A percentile compares a stretch with the other conserved stretches of the same genome.
These are phyloP conservation scores for Plebejus melissa DNA, from an alignment of 2,888 invertebrate species.

Conservation along the genomic window DNA sequence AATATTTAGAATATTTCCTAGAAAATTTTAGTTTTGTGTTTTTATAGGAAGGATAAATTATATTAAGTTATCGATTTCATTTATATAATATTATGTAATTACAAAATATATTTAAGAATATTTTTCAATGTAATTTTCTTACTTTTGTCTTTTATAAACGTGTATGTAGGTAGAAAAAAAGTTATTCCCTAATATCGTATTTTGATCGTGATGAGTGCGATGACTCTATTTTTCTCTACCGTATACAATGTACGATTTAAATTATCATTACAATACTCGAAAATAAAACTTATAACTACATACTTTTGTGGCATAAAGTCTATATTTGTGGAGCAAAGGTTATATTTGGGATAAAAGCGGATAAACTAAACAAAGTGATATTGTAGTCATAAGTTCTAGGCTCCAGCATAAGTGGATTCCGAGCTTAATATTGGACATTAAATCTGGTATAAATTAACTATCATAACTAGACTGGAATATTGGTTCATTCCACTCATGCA, in stretches of 20 bases:
- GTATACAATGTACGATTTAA: too few relatives aligned
- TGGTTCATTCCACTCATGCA: constrained; percentile 15
- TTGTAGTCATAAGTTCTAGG: neutral
- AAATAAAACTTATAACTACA: neutral
- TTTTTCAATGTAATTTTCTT: too few relatives aligned
- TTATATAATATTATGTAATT: too few relatives aligned
- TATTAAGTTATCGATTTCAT: too few relatives aligned
- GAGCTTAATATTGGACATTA: constrained; percentile 6
- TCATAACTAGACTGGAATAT: constrained; percentile 10
- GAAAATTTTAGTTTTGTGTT: neutral
- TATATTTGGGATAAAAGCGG: neutral
- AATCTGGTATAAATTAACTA: constrained; percentile 13
- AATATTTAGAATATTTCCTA: neutral
- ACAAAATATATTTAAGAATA: too few relatives aligned
- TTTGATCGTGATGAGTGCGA: too few relatives aligned
- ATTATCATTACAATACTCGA: neutral
- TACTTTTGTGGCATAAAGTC: neutral
- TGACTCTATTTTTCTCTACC: too few relatives aligned
- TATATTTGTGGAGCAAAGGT: neutral
- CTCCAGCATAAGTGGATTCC: neutral
- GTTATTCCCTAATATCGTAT: too few relatives aligned
- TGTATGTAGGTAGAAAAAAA: too few relatives aligned
- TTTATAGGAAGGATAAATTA: neutral
- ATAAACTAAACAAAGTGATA: neutral
- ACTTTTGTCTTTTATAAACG: too few relatives aligned